Base-by-base conservation (phyloP, 2,113 vertebrate genomes). In the Malurus cyaneus region DNA sequence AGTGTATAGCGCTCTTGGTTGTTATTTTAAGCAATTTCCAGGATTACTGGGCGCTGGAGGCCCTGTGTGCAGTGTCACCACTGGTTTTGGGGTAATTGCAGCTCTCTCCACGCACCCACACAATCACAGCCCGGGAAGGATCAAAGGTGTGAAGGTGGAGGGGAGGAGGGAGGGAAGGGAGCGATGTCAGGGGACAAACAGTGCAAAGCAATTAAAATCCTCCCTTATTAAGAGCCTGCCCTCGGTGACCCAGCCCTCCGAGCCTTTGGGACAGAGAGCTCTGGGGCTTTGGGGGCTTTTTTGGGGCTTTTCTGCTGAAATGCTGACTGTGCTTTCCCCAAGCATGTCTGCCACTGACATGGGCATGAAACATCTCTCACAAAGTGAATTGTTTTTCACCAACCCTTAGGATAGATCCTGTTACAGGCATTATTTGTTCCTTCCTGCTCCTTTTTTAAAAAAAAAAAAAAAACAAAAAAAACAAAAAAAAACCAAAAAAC, bases 51-150 rank as follows among this genome's bases (percentile, higher is more conserved):
- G 92, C 69, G 86, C 81, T 85, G 31, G 89, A 92, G 77, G 80
- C 65, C 85, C 90, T 86, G 44, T 39, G 39, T 39, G 39, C 39
- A 39, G 39, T 39, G 39, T 39, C 39, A 39, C 39, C 39, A 39
- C 39, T 39, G 39, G 11, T 39, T 39, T 39, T 39, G 39, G 90
- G 95, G 95, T 97, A 97, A 97, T 97, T 96, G 91, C 95, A 88
- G 65, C 91, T 95, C 96, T 93, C 97, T 96, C 97, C 86, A 94
- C 67, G 89, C 94, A 46, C 25, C 96, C 96, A 88, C 80, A 97
- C 97, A 97, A 97, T 97, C 96, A 96, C 39, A 89, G 93, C 94
- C 97, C 96, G 93, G 96, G 96, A 97, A 93, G 95, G 96, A 94
- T 96, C 83, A 91, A 95, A 95, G 89, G 76, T 96, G 85, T 78